Evolutionary conservation across 2,113 vertebrate species (phyloP), one percentile per base, ranked within the genome.

Genomic region (Mirza zaza): DNA sequence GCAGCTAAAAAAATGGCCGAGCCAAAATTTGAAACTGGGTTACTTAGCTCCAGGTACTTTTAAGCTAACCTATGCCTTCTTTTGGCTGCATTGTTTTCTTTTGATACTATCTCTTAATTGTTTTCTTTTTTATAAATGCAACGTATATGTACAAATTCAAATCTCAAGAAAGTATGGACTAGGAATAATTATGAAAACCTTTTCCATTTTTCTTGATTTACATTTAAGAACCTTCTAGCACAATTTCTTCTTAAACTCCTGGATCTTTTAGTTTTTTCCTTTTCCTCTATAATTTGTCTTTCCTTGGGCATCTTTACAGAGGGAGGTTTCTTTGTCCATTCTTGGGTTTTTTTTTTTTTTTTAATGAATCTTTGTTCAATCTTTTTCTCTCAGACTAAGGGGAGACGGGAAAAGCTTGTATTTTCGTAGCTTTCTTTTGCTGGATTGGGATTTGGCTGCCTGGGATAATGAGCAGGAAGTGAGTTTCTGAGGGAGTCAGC

Each of bases 401-500:
- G 42, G 9, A 67, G 48, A 68, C 2, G 42, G 70, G 12, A 59
- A 59, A 82, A 67, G 50, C 42, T 71, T 68, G 67, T 39, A 25
- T 68, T 94, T 91, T 63, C 61, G 50, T 45, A 20, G 50, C 75
- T 93, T 65, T 68, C 65, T 80, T 85, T 61, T 45, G 55, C 86
- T 59, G 42, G 92, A 59, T 17, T 48, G 34, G 88, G 82, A 57
- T 90, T 79, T 15, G 57, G 89, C 81, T 70, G 71, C 32, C 70
- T 82, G 50, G 6, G 45, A 18, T 61, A 61, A 27, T 55, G 77
- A 48, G 85, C 23, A 90, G 91, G 76, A 92, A 90, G 73, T 42
- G 48, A 87, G 45, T 85, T 95, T 92, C 57, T 1, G 7, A 63
- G 65, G 70, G 82, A 91, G 91, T 94, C 85, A 91, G 94, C 91